A percentile compares a stretch with the other conserved stretches of the same genome.
Evolutionary conservation across 1,140 invertebrate species (phyloP).

Genomic region (Magallana angulata): DNA sequence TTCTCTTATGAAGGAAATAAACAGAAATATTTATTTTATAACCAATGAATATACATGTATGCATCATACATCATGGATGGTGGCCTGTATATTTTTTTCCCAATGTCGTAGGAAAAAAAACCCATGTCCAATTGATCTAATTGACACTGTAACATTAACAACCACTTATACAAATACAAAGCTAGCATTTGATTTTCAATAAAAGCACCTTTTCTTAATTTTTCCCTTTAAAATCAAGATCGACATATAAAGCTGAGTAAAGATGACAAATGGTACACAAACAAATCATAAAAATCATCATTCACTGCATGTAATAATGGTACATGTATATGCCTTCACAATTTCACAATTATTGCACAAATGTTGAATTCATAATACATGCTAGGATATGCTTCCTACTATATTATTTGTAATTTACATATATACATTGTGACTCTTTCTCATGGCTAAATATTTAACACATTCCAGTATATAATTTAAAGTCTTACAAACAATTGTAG

Average conservation of each 20-base stretch:
- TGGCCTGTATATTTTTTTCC: too few relatives aligned
- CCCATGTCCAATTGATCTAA: too few relatives aligned
- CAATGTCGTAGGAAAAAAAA: too few relatives aligned
- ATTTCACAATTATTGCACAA: constrained; percentile 26
- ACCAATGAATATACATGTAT: too few relatives aligned
- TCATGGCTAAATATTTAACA: constrained; percentile 3
- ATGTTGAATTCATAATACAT: neutral
- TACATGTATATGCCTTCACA: constrained; percentile 4
- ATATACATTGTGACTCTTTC: neutral
- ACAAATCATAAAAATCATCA: neutral
- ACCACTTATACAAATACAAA: too few relatives aligned
- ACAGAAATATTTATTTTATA: too few relatives aligned
- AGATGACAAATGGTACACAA: neutral
- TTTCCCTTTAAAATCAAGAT: neutral
- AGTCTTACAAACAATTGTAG: constrained; percentile 9
- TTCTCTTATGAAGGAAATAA: too few relatives aligned
- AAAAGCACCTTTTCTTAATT: neutral
- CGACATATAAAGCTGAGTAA: neutral
- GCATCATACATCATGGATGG: too few relatives aligned
- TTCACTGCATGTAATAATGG: neutral
- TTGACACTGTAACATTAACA: too few relatives aligned
- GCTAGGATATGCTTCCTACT: neutral
- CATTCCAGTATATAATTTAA: neutral
- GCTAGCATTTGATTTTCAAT: neutral
- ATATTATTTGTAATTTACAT: too few relatives aligned